Evolutionary conservation across 1,140 invertebrate genomes (phyloP).

Genomic region (Dinoponera quadriceps): DNA sequence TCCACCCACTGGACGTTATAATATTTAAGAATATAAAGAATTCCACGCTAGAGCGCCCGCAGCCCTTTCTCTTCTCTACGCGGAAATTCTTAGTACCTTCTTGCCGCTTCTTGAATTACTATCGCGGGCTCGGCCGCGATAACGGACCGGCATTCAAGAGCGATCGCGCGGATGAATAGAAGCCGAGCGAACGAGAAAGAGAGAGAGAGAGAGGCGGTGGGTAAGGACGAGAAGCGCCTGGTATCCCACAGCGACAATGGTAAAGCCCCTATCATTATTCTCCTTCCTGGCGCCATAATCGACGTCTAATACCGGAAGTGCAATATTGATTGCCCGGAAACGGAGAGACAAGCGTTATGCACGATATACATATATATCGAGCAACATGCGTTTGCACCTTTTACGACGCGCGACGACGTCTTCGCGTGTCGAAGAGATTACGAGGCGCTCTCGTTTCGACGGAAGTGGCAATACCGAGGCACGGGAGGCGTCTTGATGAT

Average conservation of each 20-base stretch:
- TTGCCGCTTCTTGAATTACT: constrained; percentile 51
- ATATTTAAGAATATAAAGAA: constrained; percentile 55
- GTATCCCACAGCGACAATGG: constrained; percentile 19
- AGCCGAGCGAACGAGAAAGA: constrained; percentile 13
- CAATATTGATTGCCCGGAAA: constrained; percentile 56
- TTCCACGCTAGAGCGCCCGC: constrained; percentile 52
- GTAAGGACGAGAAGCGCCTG: neutral
- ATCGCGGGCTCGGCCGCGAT: constrained; percentile 10
- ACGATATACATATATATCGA: neutral
- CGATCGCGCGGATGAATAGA: constrained; percentile 16
- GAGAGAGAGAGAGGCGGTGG: neutral
- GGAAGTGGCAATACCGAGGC: neutral
- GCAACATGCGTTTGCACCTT: neutral
- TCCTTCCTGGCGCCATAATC: constrained; percentile 46
- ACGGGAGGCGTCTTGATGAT: constrained; percentile 35
- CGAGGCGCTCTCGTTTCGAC: neutral
- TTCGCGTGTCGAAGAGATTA: neutral
- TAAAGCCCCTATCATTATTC: constrained; percentile 36
- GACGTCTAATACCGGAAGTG: constrained; percentile 46
- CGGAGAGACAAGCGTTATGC: neutral
- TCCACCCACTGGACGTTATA: constrained; percentile 32
- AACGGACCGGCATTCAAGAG: constrained; percentile 32
- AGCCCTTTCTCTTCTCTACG: constrained; percentile 40
- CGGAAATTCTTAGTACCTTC: constrained; percentile 29
- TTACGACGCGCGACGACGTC: neutral